Evolutionary conservation across 2,888 invertebrate species (phyloP), one percentile per base, ranked within the genome.

Genomic region (Ernsta delagoae): DNA sequence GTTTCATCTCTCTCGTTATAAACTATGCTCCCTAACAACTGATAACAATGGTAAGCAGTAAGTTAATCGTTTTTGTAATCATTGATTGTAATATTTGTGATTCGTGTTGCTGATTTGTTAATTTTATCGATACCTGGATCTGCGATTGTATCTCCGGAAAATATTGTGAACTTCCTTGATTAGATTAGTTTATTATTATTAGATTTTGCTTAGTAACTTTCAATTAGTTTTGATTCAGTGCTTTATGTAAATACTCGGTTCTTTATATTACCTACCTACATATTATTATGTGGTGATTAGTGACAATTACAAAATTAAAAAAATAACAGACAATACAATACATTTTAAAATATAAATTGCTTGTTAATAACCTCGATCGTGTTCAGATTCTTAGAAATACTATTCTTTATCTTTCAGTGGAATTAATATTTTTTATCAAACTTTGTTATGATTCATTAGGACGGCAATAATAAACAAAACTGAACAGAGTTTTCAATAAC

Each of bases 21-120:
- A 43, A 66, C 41, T 64, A 74, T 74, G 73, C 36, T 31, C 53
- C 66, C 11, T 66, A 41, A n/a, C 31, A 61, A 53, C 59, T 73
- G 61, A 73, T 56, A 64, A 70, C 48, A 70, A 77, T 77, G 76
- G 75, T 76, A 65, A 41, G 41, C 8, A 41, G 41, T 41, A 41
- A 53, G 76, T 73, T 48, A 63, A 63, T 66, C 65, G 48, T 39
- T 65, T 65, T 39, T 16, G 7, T 64, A 36, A 41, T 36, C n/a
- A 36, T 53, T 62, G 53, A 62, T 50, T 50, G 9, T 50, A n/a
- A 56, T 45, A 11, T 12, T 50, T 50, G 9, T 50, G 31, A 56
- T 45, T 16, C 34, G 9, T 50, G 39, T 57, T 41, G 39, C 16
- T 57, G 24, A 39, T 63, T 62, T 24, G n/a, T 53, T 48, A 59